Conservation (phyloP, 2,888 invertebrate species). For the Temnothorax unifasciatus region DNA sequence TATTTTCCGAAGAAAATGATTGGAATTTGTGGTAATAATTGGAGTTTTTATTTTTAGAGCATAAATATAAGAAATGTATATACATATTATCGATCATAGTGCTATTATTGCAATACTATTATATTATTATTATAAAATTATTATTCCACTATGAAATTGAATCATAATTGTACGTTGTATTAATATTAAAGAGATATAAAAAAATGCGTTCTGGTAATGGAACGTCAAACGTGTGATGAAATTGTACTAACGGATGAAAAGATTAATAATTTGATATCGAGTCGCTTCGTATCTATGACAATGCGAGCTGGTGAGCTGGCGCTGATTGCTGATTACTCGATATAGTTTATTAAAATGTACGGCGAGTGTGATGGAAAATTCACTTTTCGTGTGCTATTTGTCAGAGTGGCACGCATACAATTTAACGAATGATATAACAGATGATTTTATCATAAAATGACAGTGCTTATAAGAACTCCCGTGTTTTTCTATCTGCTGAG, state of each 20-base stretch:
- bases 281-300: neutral
- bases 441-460: constrained; percentile 45
- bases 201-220: constrained; percentile 2
- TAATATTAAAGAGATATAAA: neutral
- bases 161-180: neutral
- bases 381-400: constrained; percentile 56
- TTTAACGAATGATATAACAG: constrained; percentile 37
- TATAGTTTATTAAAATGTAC: constrained; percentile 36
- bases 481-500: neutral
- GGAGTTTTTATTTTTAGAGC: neutral
- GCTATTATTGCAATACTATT: neutral
- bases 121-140: neutral
- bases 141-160: neutral
- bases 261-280: constrained; percentile 48
- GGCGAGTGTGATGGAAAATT: constrained; percentile 39
- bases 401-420: constrained; percentile 16
- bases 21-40: neutral
- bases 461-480: constrained; percentile 9
- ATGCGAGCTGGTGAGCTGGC: neutral
- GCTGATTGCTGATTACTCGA: constrained; percentile 26
- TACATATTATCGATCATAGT: neutral
- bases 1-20: neutral
- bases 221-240: constrained; percentile 16
- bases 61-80: neutral
- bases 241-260: constrained; percentile 26